These are phyloP conservation scores for Tipula unca DNA, from an alignment of 2,888 invertebrate genomes.

Conservation along the genomic window DNA sequence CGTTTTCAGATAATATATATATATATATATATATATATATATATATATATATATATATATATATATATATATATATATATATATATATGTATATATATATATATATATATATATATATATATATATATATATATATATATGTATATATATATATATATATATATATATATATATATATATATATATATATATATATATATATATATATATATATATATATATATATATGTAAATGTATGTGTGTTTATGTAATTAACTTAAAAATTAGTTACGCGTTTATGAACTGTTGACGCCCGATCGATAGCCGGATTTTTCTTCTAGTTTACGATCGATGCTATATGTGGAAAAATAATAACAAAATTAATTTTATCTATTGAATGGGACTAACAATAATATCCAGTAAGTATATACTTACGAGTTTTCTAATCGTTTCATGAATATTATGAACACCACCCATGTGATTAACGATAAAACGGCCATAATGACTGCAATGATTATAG, in stretches of 20 bases:
- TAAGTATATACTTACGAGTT: not conserved
- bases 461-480: not conserved
- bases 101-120: no score
- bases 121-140: no score
- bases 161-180: no score
- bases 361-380: not conserved
- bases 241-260: not conserved
- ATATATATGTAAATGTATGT: no score
- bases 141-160: no score
- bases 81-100: no score
- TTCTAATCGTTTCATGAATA: conserved; percentile 16
- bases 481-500: not conserved
- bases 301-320: not conserved
- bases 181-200: no score
- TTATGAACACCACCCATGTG: not conserved
- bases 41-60: no score
- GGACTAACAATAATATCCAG: not conserved
- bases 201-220: no score
- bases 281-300: not conserved
- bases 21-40: no score
- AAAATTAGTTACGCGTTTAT: not conserved
- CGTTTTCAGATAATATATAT: not conserved
- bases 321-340: not conserved
- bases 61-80: no score
- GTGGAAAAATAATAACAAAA: not conserved